Evolutionary conservation across 2,797 vertebrate genomes (phyloP), one percentile per base, ranked within the genome.

Genomic region (Xerus rutilus): DNA sequence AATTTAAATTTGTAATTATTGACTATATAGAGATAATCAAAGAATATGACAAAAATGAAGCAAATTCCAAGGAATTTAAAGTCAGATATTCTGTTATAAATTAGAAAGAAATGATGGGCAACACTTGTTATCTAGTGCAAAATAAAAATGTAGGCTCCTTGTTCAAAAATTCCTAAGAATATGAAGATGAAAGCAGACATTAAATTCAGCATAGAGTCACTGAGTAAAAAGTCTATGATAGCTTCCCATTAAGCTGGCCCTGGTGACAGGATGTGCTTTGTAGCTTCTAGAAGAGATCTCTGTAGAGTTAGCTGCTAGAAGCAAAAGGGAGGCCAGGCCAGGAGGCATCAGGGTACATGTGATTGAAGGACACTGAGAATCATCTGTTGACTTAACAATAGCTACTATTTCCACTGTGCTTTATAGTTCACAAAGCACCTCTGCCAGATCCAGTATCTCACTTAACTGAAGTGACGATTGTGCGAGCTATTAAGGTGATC

Each of bases 11-110:
- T 85, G 4, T 82, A 78, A 78, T 49, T 54, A 69, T 54, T 84
- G 35, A 17, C 32, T 74, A 23, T 62, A 84, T n/a, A 59, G 20
- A 88, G 67, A 88, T 84, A n/a, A 39, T 64, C 23, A 79, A 83
- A 96, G 23, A 5, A 76, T 10, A 94, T 64, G 52, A 57, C 54
- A 30, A 64, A 62, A 72, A 88, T 65, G 18, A 93, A 78, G 79
- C 45, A 93, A 95, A 93, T 35, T 79, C 32, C 54, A 91, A 86
- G 64, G 35, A 93, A 76, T 84, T 85, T 64, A 72, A 92, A 86
- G 54, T 52, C 32, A 77, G 78, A n/a, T 69, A 79, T 62, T 32
- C 67, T 86, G 65, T 45, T 88, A 4, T 64, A 64, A 39, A 4
- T 43, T 85, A 94, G 54, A 82, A 85, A 93, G 79, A 32, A 76